Evolutionary conservation across 2,888 invertebrate species (phyloP).

Genomic region (Mimas tiliae): DNA sequence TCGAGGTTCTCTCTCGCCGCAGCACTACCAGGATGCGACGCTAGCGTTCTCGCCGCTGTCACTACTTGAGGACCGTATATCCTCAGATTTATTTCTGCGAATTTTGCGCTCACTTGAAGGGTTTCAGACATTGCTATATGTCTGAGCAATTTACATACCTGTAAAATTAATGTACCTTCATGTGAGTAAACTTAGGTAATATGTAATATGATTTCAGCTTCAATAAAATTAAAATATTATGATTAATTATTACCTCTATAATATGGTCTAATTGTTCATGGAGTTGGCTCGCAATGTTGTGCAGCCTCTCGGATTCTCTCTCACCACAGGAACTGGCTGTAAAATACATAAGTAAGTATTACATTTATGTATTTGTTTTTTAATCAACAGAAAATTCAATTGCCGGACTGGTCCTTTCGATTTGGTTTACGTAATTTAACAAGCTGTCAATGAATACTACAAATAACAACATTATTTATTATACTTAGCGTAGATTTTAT

Average conservation of each 20-base stretch:
- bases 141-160: constrained; percentile 97
- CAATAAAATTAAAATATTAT: no score
- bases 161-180: constrained; percentile 34
- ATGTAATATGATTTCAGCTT: background rate
- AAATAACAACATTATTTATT: no score
- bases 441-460: no score
- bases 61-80: constrained; percentile 98
- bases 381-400: no score
- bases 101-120: constrained; percentile 97
- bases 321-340: constrained; percentile 86
- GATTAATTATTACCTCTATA: constrained; percentile 93
- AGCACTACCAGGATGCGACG: constrained; percentile 95
- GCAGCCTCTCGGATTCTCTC: constrained; percentile 92
- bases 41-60: constrained; percentile 96
- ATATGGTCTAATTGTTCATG: constrained; percentile 99
- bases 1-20: constrained; percentile 99
- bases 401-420: no score
- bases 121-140: constrained; percentile 98
- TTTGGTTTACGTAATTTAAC: no score
- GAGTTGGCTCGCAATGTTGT: constrained; percentile 97
- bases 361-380: background rate
- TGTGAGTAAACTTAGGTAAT: background rate
- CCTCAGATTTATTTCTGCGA: constrained; percentile 97
- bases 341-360: background rate
- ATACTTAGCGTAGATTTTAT: no score